Evolutionary conservation across 1,140 invertebrate genomes (phyloP), one percentile per base, ranked within the genome.

Genomic region (Hylaeus anthracinus): DNA sequence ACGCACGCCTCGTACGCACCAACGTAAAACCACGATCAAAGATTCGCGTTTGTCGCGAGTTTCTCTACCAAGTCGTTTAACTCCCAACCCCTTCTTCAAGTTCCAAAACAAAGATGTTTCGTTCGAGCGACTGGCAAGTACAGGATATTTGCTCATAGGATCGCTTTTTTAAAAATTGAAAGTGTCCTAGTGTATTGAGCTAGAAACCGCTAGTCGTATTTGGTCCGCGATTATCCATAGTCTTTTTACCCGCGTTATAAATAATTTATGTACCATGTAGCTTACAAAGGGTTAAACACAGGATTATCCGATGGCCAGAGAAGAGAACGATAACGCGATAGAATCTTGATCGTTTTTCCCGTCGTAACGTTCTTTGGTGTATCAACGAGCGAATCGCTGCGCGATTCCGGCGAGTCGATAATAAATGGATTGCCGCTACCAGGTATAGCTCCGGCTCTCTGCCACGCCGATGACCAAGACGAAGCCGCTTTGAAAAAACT

Each of bases 1-100:
- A 77, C 86, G 86, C 85, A 87, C 88, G 79, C 83, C 81, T 85
- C 82, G 64, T 72, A 74, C 77, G 69, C 79, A 39, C 12, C 56
- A 55, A 56, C 63, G 12, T 39, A 63, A 60, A 80, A 6, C 58
- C 41, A 45, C 63, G 55, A 51, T 72, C 75, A 72, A 58, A 56
- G 76, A 58, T 53, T 63, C 75, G 61, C 66, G 56, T 43, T 48
- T 10, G 5, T 71, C 77, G 56, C 63, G 43, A 14, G 45, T 73
- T 83, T 76, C 64, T n/a, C 15, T 56, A 12, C n/a, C 63, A 63
- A 72, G 72, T 51, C 70, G 37, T 72, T 80, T 56, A 63, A 53
- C 76, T 56, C 45, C 45, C 45, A 8, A 14, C 61, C 14, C 14
- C 5, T 61, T 14, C 14, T 15, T 41, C 39, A 14, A 14, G 14